Base-by-base conservation (phyloP, 2,797 vertebrate species). In the Acipenser ruthenus region DNA sequence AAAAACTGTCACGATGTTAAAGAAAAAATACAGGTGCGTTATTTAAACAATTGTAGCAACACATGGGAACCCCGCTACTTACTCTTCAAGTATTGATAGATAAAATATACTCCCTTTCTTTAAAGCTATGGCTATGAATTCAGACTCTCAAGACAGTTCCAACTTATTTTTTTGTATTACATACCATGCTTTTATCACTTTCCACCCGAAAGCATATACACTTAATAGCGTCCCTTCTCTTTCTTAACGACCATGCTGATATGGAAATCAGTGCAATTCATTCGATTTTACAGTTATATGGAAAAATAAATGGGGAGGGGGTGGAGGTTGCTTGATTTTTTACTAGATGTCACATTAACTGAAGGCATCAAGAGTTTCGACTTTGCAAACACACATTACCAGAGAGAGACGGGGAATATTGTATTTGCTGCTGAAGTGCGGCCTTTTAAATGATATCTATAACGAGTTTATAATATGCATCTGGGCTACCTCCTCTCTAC, bases 391-490 rank as follows among this genome's bases (percentile, higher is more conserved):
- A 91, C 88, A 91, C 89, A 91, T 91, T 91, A 91, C 90, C 84
- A 87, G 84, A 86, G 84, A 88, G 89, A 90, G 87, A 88, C 86
- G 76, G 89, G 74, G 88, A 88, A 92, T 90, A 93, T 86, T 90
- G 91, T 88, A 90, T 83, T 88, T 85, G 91, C 85, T 90, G 92
- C 86, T 70, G 83, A 88, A 92, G 89, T 89, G 90, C 74, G 77
- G 79, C 91, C 79, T 84, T 90, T 93, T 92, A 94, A 93, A 94
- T 92, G 91, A 94, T 93, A 89, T 89, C 78, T 88, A 90, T 95
- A 95, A 98, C 93, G 95, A 96, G 93, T 94, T 94, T 92, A 93
- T 91, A 92, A 89, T 92, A 92, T 93, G 92, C 93, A 90, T 93
- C 91, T 90, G 84, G 86, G 89, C 90, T 81, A 87, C 88, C 91